These are phyloP conservation scores for Papilio dardanus DNA, from an alignment of 1,140 invertebrate genomes.

Conservation along the genomic window DNA sequence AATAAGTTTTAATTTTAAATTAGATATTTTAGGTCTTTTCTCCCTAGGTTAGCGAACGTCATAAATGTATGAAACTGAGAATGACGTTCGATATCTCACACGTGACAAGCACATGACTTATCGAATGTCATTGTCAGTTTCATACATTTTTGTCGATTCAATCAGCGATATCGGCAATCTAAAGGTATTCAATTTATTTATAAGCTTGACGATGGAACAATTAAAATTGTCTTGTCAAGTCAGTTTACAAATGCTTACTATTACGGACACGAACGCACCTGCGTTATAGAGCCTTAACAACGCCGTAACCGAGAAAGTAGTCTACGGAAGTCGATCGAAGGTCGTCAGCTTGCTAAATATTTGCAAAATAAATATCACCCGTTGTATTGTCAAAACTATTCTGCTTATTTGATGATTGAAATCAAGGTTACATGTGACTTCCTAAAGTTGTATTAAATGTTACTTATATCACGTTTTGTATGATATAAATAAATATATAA, in stretches of 20 bases:
- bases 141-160: too few species aligned
- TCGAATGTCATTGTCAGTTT: too few species aligned
- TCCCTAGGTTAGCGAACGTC: too few species aligned
- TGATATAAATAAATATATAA: background rate
- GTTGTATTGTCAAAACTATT: background rate
- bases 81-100: too few species aligned
- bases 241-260: background rate
- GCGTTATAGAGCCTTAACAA: background rate
- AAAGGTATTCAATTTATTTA: background rate
- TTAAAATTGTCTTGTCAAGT: background rate
- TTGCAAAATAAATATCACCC: conserved; percentile 15
- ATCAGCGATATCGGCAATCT: too few species aligned
- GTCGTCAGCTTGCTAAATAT: conserved; percentile 29
- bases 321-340: conserved; percentile 6
- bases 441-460: background rate
- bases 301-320: conserved; percentile 15
- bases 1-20: background rate
- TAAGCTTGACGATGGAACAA: background rate
- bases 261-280: conserved; percentile 2
- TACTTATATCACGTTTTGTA: background rate
- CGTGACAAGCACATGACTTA: too few species aligned
- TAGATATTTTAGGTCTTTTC: background rate
- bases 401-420: background rate
- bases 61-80: too few species aligned
- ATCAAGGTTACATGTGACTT: too few species aligned